Base-by-base conservation (phyloP, 2,888 invertebrate genomes). In the Euphydryas editha region DNA sequence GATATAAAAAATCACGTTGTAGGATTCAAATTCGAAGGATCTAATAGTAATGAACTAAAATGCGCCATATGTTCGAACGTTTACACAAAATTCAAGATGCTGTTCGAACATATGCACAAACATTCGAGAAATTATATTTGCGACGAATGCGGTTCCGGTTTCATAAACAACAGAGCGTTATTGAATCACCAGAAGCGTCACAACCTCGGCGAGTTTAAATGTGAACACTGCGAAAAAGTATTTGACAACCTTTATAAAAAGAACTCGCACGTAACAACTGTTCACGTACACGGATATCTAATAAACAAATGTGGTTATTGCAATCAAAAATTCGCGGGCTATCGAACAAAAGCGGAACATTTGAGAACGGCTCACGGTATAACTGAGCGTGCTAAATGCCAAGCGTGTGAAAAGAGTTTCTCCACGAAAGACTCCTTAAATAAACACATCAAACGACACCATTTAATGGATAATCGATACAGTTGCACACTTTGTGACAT, bases 1-100 rank as follows among this genome's bases (percentile, higher is more conserved):
- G 83, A 86, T 59, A 80, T 90, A 3, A 87, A 87, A 59, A 88
- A 84, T 66, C 86, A 87, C 57, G 83, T 90, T 10, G 77, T 88
- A 42, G 77, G 79, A 0, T 80, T 80, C 61, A 77, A 75, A 51
- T 80, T 81, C 54, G 69, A 75, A 0, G 70, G 21, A 6, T 51
- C 49, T 0, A 24, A 24, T 24, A 7, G 69, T 1, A 76, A 79
- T 0, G 64, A 65, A 0, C 61, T 84, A 0, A 74, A 74, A 36
- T 86, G 86, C 61, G 80, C 75, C 18, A 67, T 82, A 0, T 87
- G 87, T 61, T 51, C 60, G 0, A 74, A 73, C 21, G 70, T 68
- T 7, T 81, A 75, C 61, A 69, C 68, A 5, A 74, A 70, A 5
- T 81, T 81, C 59, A 81, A 77, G 61, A 69, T 71, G 24, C 68